These are phyloP conservation scores for Mesocentrotus franciscanus DNA, from an alignment of 53 echinoderm and acorn worm genomes.

Conservation along the genomic window DNA sequence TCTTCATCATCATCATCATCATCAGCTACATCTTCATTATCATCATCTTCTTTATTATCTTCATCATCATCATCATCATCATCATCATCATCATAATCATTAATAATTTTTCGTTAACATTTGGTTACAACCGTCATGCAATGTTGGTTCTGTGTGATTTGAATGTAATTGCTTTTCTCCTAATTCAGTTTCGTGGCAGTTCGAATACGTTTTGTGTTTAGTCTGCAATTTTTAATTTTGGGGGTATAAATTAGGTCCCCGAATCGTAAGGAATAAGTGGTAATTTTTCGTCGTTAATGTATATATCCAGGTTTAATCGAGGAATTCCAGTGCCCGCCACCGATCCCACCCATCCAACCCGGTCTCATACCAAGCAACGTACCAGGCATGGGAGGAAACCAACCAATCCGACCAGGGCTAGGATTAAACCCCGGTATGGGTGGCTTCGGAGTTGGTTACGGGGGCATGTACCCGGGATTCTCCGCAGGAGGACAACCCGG, in stretches of 20 bases:
- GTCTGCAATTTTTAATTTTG: too few species aligned
- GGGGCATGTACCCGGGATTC: constrained; percentile 34
- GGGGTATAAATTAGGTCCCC: too few species aligned
- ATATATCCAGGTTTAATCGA: constrained; percentile 53
- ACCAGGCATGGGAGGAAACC: constrained; percentile 48
- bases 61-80: background rate
- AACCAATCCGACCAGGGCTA: constrained; percentile 45
- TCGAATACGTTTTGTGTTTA: too few species aligned
- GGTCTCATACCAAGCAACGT: constrained; percentile 51
- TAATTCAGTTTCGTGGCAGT: background rate
- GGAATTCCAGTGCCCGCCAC: constrained; percentile 59
- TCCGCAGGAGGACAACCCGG: constrained; percentile 59
- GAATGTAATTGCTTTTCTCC: background rate
- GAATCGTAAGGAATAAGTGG: too few species aligned
- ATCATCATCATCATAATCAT: background rate
- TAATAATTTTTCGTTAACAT: background rate
- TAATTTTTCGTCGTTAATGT: background rate
- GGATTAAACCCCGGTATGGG: constrained; percentile 62
- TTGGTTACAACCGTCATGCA: background rate
- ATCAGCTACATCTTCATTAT: background rate
- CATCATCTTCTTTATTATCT: background rate
- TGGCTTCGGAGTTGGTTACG: background rate
- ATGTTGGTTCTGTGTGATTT: background rate
- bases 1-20: background rate
- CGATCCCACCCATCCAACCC: constrained; percentile 57